Evolutionary conservation across 1,140 invertebrate species (phyloP).

Genomic region (Lepidurus couesii): DNA sequence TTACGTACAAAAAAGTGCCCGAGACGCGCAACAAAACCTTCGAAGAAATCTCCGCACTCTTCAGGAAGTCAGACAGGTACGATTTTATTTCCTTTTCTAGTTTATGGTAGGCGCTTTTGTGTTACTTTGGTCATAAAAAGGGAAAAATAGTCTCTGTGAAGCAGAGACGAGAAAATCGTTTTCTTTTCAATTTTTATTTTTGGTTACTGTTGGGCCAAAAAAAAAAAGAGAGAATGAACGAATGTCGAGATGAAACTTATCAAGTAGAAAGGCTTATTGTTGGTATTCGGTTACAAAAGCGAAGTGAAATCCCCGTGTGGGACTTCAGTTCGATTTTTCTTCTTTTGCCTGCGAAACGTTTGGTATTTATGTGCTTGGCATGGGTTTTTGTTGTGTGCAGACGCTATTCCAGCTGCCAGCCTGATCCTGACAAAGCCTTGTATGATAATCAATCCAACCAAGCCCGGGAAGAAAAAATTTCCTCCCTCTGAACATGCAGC

Average conservation of each 20-base stretch:
- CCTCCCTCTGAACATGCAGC: constrained; percentile 17
- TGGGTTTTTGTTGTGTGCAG: constrained; percentile 21
- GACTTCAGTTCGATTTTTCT: constrained; percentile 3
- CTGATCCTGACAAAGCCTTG: constrained; percentile 21
- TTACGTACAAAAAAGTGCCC: constrained; percentile 95
- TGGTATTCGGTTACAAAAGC: constrained; percentile 15
- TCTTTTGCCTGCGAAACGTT: constrained; percentile 18
- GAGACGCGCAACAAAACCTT: constrained; percentile 99
- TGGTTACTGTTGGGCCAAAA: background rate
- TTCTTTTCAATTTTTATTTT: background rate
- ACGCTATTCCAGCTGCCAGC: constrained; percentile 17
- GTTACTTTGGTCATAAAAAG: background rate
- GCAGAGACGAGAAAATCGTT: background rate
- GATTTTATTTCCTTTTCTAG: constrained; percentile 3
- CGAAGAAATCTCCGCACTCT: constrained; percentile 89
- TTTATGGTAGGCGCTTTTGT: constrained; percentile 5
- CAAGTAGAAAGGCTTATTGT: constrained; percentile 22
- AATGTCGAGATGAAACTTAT: constrained; percentile 16
- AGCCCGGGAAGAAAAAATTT: constrained; percentile 14
- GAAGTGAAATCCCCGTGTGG: constrained; percentile 17
- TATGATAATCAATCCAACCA: constrained; percentile 22
- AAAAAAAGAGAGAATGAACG: background rate
- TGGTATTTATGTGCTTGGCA: constrained; percentile 22
- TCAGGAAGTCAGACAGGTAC: constrained; percentile 55
- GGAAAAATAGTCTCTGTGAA: background rate